Conservation (phyloP, 2,797 vertebrate genomes). For the Poecilia wingei region DNA sequence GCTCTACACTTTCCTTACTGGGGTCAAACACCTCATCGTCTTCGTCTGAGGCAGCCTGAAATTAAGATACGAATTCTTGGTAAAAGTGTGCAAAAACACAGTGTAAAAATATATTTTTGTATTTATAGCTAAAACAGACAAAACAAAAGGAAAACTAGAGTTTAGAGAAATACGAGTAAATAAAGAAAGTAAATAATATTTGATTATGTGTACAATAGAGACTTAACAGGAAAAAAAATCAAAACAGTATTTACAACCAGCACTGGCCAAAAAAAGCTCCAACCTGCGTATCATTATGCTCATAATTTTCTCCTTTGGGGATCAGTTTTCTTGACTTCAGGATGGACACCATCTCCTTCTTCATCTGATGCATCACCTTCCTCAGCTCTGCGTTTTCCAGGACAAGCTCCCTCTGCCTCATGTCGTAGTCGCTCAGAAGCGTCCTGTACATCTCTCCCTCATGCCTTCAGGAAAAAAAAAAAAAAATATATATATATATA, state of each 20-base stretch:
- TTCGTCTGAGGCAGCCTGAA: slow-evolving; percentile 86
- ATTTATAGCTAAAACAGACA: not conserved
- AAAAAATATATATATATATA: not conserved
- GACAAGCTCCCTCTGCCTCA: slow-evolving; percentile 88
- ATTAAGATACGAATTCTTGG: slow-evolving; percentile 2
- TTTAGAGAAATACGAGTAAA: not conserved
- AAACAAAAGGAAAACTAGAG: not conserved
- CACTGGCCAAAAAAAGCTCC: slow-evolving; percentile 43
- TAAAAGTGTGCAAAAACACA: not conserved
- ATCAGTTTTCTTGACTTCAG: slow-evolving; percentile 85
- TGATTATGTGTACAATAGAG: not conserved
- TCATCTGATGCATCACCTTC: slow-evolving; percentile 96
- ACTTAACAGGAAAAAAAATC: not conserved
- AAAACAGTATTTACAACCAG: not conserved
- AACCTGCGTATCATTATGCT: slow-evolving; percentile 80
- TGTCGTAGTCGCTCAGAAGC: slow-evolving; percentile 90
- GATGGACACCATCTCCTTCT: slow-evolving; percentile 92
- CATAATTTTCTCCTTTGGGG: slow-evolving; percentile 79
- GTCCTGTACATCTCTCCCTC: slow-evolving; percentile 95
- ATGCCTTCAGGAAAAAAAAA: slow-evolving; percentile 81
- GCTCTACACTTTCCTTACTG: slow-evolving; percentile 86
- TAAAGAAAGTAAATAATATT: not conserved
- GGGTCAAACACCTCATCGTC: slow-evolving; percentile 85
- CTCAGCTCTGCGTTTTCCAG: slow-evolving; percentile 93
- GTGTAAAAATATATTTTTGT: not conserved